These are phyloP conservation scores for Drosophila lini DNA, from an alignment of 1,140 invertebrate genomes.

Conservation along the genomic window DNA sequence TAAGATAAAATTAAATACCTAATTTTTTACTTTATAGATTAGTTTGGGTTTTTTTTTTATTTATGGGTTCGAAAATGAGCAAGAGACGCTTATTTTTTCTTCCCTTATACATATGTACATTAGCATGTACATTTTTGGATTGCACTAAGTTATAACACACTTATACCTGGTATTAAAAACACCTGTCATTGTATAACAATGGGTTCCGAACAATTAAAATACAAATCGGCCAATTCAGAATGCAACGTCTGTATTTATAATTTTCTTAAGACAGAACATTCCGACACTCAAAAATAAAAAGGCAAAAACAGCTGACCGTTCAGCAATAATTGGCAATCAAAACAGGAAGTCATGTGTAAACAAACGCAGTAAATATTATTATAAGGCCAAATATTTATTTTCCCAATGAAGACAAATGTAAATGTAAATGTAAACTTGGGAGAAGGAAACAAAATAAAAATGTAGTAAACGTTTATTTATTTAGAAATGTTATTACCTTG, in stretches of 20 bases:
- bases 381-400: not conserved
- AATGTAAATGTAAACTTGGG: too few relatives aligned
- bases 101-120: not conserved
- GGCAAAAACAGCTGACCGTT: slow-evolving; percentile 7
- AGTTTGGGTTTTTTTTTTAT: too few relatives aligned
- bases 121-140: not conserved
- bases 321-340: slow-evolving; percentile 4
- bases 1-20: too few relatives aligned
- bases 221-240: not conserved
- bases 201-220: not conserved
- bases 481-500: too few relatives aligned
- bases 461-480: too few relatives aligned
- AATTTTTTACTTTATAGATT: too few relatives aligned
- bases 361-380: not conserved
- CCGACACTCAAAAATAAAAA: not conserved
- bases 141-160: not conserved
- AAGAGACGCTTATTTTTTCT: too few relatives aligned
- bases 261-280: not conserved
- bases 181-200: not conserved
- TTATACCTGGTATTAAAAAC: not conserved
- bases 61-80: too few relatives aligned
- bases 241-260: not conserved
- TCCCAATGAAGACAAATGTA: too few relatives aligned
- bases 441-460: too few relatives aligned
- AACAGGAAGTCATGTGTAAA: not conserved